These are phyloP conservation scores for Periophthalmodon schlosseri DNA, from an alignment of 2,113 vertebrate species.

Conservation along the genomic window DNA sequence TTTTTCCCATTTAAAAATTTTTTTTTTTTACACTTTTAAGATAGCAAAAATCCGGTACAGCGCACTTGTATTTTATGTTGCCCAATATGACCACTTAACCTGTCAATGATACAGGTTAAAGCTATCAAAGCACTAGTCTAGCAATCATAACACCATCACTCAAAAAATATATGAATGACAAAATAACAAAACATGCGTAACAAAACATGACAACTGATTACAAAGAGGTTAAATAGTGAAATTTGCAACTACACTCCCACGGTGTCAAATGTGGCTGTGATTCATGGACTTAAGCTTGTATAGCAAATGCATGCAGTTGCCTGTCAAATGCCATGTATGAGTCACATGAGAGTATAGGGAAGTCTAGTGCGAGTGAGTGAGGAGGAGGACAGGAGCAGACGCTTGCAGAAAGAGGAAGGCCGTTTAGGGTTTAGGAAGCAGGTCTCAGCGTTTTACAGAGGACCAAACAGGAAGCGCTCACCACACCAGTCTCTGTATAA, in stretches of 20 bases:
- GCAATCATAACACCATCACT: neutral
- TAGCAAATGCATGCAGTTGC: conserved; percentile 40
- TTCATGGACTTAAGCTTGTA: conserved; percentile 42
- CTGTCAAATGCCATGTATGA: conserved; percentile 65
- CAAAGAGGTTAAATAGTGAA: neutral
- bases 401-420: conserved; percentile 40
- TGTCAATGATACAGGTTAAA: too few species aligned
- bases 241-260: conserved; percentile 6
- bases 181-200: neutral
- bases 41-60: too few species aligned
- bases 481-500: conserved; percentile 5
- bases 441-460: conserved; percentile 50
- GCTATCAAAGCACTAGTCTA: too few species aligned
- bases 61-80: neutral
- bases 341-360: conserved; percentile 57
- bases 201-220: neutral
- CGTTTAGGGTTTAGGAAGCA: conserved; percentile 52
- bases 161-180: neutral
- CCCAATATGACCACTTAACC: neutral
- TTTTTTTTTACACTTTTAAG: too few species aligned
- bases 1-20: too few species aligned
- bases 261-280: conserved; percentile 24
- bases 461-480: conserved; percentile 61
- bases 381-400: conserved; percentile 24
- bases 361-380: conserved; percentile 21